Base-by-base conservation (phyloP, 1,140 invertebrate genomes). In the Parapsyche elsis region DNA sequence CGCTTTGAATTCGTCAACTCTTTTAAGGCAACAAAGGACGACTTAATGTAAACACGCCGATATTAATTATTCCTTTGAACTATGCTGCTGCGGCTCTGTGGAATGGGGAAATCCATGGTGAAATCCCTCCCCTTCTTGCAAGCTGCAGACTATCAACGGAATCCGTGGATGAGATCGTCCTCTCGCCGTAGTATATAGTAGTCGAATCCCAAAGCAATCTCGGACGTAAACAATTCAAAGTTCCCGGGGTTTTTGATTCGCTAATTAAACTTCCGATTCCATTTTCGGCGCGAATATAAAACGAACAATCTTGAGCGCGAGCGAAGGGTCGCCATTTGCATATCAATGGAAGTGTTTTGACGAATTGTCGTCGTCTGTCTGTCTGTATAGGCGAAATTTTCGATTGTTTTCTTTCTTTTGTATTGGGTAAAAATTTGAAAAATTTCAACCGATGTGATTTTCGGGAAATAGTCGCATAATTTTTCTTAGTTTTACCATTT, bases 11-110 rank as follows among this genome's bases (percentile, higher is more conserved):
- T 59, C 75, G 75, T 77, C 75, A 64, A 77, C 75, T 77, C 57
- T 77, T 77, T 64, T 61, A 77, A 30, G 16, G 23, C 75, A 77
- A 77, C 75, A 77, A 77, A 77, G 57, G 75, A 44, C 53, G 75
- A 46, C 74, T 76, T 64, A 77, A 77, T 64, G 75, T 77, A 77
- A 77, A 77, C 75, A 77, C 57, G 53, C 75, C 46, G 57, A 77
- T 77, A 77, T 77, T 77, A 77, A 77, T 77, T 77, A 77, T 77
- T 77, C 75, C 75, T 75, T 75, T 75, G 71, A 75, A 75, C 71
- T 75, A 53, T 53, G 71, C 49, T 10, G 38, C 21, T 23, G 71
- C 30, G 30, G 30, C 30, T 4, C 2, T 7, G 30, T 1, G 7
- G 30, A 7, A 38, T 38, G 30, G 30, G 30, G 7, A 38, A 38